Conservation (phyloP, 2,888 invertebrate species). For the Cyclophora punctaria region DNA sequence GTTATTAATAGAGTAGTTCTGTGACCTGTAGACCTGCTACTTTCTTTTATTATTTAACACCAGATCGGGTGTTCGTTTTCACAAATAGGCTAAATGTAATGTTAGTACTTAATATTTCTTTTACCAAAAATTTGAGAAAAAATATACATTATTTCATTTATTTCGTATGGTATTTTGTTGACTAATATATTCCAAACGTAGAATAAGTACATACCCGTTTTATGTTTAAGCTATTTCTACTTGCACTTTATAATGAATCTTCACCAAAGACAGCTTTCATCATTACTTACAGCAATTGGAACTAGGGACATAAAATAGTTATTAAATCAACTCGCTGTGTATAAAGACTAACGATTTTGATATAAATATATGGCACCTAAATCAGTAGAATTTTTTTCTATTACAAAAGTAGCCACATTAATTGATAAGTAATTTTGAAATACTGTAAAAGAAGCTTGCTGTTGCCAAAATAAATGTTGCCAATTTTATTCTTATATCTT, state of each 20-base stretch:
- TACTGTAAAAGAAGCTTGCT: slow-evolving; percentile 26
- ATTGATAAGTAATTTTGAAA: slow-evolving; percentile 3
- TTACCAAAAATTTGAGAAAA: slow-evolving; percentile 68
- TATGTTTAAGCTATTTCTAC: slow-evolving; percentile 5
- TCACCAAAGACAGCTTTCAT: slow-evolving; percentile 51
- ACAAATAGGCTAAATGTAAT: slow-evolving; percentile 52
- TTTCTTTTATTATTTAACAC: slow-evolving; percentile 14
- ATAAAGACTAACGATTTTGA: too few species aligned
- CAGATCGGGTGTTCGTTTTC: slow-evolving; percentile 37
- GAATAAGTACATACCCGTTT: slow-evolving; percentile 23
- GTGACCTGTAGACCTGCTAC: slow-evolving; percentile 12
- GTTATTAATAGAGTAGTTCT: not conserved
- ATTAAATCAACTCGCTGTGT: slow-evolving; percentile 7
- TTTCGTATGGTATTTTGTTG: slow-evolving; percentile 51
- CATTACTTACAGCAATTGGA: not conserved
- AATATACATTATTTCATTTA: slow-evolving; percentile 43
- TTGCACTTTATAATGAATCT: slow-evolving; percentile 20
- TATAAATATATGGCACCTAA: too few species aligned
- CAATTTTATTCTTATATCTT: slow-evolving; percentile 31
- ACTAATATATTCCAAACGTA: slow-evolving; percentile 54
- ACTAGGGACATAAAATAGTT: slow-evolving; percentile 5
- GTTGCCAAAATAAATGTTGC: slow-evolving; percentile 53
- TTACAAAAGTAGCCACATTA: slow-evolving; percentile 5
- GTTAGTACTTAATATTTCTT: slow-evolving; percentile 65
- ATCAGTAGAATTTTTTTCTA: too few species aligned